Evolutionary conservation across 2,797 vertebrate genomes (phyloP).

Genomic region (Triplophysa bombifrons): DNA sequence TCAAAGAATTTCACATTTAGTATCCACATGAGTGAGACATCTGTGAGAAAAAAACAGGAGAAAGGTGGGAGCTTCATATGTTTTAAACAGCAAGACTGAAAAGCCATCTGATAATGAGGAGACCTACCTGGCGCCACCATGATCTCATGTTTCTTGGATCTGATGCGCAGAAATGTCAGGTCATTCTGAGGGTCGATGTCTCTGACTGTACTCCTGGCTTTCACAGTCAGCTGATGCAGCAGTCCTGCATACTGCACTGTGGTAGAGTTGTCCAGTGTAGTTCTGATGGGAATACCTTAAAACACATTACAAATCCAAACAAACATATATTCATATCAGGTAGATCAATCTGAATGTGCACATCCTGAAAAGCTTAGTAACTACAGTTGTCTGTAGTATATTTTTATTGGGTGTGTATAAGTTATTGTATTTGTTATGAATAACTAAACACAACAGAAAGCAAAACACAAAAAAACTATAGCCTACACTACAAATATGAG

Average conservation of each 20-base stretch:
- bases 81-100: not conserved
- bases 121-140: constrained; percentile 92
- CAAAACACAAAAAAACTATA: too few relatives aligned
- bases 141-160: constrained; percentile 98
- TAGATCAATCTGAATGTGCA: not conserved
- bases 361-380: too few relatives aligned
- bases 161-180: constrained; percentile 91
- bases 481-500: too few relatives aligned
- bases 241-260: constrained; percentile 90
- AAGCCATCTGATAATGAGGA: not conserved
- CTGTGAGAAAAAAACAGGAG: constrained; percentile 67
- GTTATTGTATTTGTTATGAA: too few relatives aligned
- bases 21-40: constrained; percentile 62
- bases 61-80: not conserved
- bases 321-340: not conserved
- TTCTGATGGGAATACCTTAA: constrained; percentile 92
- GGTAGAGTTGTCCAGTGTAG: constrained; percentile 89
- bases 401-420: too few relatives aligned
- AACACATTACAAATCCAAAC: not conserved
- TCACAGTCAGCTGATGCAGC: constrained; percentile 91
- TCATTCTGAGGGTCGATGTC: constrained; percentile 96
- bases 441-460: too few relatives aligned
- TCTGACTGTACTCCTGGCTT: constrained; percentile 86
- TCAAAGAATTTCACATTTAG: not conserved
- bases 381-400: too few relatives aligned